phyloP scores from a whole-genome alignment of 2,797 vertebrate genomes.

The Notamacropus eugenii region DNA sequence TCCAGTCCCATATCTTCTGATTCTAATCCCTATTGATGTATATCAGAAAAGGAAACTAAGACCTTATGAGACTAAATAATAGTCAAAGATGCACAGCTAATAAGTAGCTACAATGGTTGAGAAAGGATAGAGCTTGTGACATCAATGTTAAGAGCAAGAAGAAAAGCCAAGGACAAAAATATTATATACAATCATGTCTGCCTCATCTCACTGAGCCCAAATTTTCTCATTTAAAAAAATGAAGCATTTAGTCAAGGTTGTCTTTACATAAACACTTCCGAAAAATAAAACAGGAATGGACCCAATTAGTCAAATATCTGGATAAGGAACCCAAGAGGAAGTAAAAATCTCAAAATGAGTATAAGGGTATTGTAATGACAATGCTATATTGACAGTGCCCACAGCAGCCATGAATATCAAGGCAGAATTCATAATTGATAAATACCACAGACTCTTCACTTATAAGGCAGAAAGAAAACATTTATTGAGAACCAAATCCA shows the following conservation, averaged over 20 bases:
- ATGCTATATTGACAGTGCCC: too few relatives aligned
- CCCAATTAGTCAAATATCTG: neutral
- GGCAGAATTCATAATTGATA: too few relatives aligned
- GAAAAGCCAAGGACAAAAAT: neutral
- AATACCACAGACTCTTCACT: too few relatives aligned
- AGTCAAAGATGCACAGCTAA: neutral
- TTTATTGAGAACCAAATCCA: too few relatives aligned
- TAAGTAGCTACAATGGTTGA: neutral
- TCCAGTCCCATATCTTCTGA: neutral
- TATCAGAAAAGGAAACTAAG: neutral
- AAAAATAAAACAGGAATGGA: neutral
- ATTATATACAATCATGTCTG: neutral
- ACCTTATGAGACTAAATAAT: neutral
- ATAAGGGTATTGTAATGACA: neutral
- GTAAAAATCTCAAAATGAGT: neutral
- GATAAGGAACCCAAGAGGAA: neutral
- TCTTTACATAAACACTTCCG: neutral
- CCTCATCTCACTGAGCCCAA: neutral
- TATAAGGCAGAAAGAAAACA: too few relatives aligned
- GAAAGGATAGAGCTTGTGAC: neutral
- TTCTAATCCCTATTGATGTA: neutral
- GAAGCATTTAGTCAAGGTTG: neutral
- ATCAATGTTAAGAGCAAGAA: neutral
- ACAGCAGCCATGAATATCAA: too few relatives aligned
- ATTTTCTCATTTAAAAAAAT: neutral